phyloP scores from a whole-genome alignment of 1,140 invertebrate genomes.

The Pseudobourletiella spinata region DNA sequence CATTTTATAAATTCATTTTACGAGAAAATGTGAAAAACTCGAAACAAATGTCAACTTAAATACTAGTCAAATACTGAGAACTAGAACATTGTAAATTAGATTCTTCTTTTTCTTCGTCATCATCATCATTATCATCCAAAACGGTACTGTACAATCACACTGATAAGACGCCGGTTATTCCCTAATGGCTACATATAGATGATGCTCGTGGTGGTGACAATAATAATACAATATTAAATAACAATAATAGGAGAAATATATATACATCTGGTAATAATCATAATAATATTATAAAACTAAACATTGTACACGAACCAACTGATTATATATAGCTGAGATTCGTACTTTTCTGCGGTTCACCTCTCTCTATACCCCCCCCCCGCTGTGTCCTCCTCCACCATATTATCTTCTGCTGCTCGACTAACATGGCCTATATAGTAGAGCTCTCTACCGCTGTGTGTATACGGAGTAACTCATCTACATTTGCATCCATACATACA shows the following conservation, averaged over 20 bases:
- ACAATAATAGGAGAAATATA: background rate
- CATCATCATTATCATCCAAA: background rate
- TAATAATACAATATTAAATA: background rate
- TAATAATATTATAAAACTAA: background rate
- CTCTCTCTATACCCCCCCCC: too few relatives aligned
- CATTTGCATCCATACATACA: too few relatives aligned
- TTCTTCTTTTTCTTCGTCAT: too few relatives aligned
- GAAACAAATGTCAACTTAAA: background rate
- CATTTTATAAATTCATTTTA: background rate
- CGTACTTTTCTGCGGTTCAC: too few relatives aligned
- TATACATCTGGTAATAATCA: background rate
- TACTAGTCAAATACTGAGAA: background rate
- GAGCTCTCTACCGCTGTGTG: too few relatives aligned
- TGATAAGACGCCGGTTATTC: background rate
- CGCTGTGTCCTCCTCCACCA: too few relatives aligned
- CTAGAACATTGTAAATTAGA: conserved; percentile 1
- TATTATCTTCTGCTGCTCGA: too few relatives aligned
- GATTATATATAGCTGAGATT: background rate
- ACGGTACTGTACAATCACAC: background rate
- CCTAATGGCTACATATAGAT: too few relatives aligned
- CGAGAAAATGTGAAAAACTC: conserved; percentile 8
- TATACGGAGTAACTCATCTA: too few relatives aligned
- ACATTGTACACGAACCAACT: background rate
- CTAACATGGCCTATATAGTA: background rate
- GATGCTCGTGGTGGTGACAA: too few relatives aligned